Percentiles rank a stretch among this genome's conserved stretches.
Evolutionary conservation across 1,140 invertebrate species (phyloP).

Genomic region (Chlorops oryzae): DNA sequence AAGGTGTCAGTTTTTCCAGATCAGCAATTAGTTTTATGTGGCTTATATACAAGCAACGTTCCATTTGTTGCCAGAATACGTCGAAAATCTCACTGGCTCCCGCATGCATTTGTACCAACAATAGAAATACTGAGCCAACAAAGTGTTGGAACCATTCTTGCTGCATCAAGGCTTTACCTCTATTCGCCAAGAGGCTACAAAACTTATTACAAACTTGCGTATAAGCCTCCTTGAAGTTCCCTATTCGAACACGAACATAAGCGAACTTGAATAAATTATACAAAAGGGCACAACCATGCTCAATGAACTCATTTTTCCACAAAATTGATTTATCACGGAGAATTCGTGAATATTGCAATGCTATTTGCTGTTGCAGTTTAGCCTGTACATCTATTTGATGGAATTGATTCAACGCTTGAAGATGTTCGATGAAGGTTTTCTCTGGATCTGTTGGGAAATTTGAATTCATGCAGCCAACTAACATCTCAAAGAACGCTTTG

Average conservation of each 20-base stretch:
- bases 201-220: conserved; percentile 5
- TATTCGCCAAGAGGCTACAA: conserved; percentile 1
- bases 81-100: not conserved
- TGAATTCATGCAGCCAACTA: no score
- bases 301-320: conserved; percentile 1
- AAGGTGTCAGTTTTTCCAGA: conserved; percentile 6
- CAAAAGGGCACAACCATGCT: conserved; percentile 1
- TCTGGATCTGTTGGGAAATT: no score
- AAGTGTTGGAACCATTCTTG: conserved; percentile 10
- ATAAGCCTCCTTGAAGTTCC: not conserved
- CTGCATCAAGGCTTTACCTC: conserved; percentile 1
- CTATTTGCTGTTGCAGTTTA: conserved; percentile 8
- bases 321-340: not conserved
- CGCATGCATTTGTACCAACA: conserved; percentile 6
- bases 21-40: conserved; percentile 4
- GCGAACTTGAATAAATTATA: conserved; percentile 12
- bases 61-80: conserved; percentile 13
- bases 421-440: no score
- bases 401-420: conserved; percentile 6
- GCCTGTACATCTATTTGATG: conserved; percentile 5
- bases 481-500: no score
- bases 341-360: not conserved
- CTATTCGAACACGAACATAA: not conserved
- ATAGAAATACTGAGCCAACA: not conserved
- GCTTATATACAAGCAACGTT: conserved; percentile 1